phyloP scores from a whole-genome alignment of 2,113 vertebrate species.

The Talpa occidentalis region DNA sequence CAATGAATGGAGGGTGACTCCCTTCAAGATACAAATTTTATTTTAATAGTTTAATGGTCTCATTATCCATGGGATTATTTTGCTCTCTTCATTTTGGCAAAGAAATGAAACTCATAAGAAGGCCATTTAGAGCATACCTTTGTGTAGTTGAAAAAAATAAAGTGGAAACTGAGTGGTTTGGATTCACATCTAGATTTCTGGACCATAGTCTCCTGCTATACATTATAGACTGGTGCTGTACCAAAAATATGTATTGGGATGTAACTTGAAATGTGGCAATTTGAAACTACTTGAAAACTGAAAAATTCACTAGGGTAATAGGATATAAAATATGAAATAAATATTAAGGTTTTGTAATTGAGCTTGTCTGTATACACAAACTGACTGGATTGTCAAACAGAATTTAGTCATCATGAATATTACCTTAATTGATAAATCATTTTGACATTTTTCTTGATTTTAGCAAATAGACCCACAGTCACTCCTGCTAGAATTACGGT shows the following conservation, averaged over 20 bases:
- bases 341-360: neutral
- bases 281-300: neutral
- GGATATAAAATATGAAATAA: neutral
- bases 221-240: neutral
- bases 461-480: neutral
- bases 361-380: neutral
- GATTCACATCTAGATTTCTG: neutral
- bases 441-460: slow-evolving; percentile 9
- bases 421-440: slow-evolving; percentile 39
- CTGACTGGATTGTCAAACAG: neutral
- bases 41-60: slow-evolving; percentile 65
- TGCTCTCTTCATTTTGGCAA: slow-evolving; percentile 27
- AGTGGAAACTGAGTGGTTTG: neutral
- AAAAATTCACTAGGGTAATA: neutral
- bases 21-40: slow-evolving; percentile 77
- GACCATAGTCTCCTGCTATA: neutral
- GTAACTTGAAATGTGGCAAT: neutral
- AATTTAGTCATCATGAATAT: neutral
- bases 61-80: slow-evolving; percentile 53
- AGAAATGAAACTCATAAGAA: slow-evolving; percentile 71
- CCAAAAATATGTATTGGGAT: neutral
- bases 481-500: neutral
- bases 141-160: slow-evolving; percentile 10
- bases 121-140: neutral
- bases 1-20: slow-evolving; percentile 69